Percentiles rank a stretch among this genome's conserved stretches.
These are phyloP conservation scores for Tinea trinotella DNA, from an alignment of 2,888 invertebrate genomes.

Conservation along the genomic window DNA sequence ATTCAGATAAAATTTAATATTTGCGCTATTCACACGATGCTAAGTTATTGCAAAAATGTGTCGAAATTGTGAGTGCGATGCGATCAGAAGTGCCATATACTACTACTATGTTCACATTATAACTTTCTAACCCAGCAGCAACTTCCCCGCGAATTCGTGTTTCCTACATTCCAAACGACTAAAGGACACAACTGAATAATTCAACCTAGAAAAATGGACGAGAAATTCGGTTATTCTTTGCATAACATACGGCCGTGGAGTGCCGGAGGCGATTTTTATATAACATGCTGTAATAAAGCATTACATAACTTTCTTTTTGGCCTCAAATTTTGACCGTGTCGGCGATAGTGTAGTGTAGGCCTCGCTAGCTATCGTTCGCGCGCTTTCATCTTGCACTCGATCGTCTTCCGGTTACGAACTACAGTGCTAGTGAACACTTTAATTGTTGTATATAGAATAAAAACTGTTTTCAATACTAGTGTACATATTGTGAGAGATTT, in stretches of 20 bases:
- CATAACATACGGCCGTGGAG: slow-evolving; percentile 38
- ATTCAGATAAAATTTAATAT: no score
- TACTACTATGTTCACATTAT: neutral
- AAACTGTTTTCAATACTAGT: neutral
- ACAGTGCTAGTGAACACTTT: slow-evolving; percentile 20
- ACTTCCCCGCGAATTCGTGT: slow-evolving; percentile 13
- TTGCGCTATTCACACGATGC: no score
- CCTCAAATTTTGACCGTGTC: slow-evolving; percentile 57
- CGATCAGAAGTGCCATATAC: no score
- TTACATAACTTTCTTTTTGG: slow-evolving; percentile 56
- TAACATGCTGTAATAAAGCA: slow-evolving; percentile 58
- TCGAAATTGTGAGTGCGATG: no score
- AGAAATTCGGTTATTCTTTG: slow-evolving; percentile 39
- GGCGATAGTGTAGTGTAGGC: slow-evolving; percentile 47
- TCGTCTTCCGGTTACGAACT: slow-evolving; percentile 22
- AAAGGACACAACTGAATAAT: slow-evolving; percentile 11
- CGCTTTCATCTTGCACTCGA: slow-evolving; percentile 31
- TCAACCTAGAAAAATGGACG: slow-evolving; percentile 37
- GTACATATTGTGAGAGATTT: neutral
- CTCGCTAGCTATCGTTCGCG: slow-evolving; percentile 44
- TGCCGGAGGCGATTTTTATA: slow-evolving; percentile 61
- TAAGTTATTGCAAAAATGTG: no score
- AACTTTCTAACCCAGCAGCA: slow-evolving; percentile 6
- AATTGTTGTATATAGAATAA: neutral
- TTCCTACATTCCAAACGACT: slow-evolving; percentile 10